Conservation (phyloP, 1,140 invertebrate genomes). For the Carposina sasakii region DNA sequence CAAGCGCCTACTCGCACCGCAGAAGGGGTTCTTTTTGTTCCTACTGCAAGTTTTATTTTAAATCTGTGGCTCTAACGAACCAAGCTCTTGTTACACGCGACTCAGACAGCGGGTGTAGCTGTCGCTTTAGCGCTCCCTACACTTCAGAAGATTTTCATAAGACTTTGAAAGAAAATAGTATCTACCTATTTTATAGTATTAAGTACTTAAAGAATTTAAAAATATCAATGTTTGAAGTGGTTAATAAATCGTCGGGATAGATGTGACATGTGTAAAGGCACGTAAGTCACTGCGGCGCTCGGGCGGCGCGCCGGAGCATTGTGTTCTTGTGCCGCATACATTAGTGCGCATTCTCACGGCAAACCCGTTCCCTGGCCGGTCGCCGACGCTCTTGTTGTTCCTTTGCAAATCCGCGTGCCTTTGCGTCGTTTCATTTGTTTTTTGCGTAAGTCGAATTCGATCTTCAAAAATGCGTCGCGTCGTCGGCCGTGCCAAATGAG, state of each 20-base stretch:
- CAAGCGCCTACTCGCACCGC: conserved; percentile 42
- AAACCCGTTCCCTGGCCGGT: conserved; percentile 41
- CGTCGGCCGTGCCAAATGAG: conserved; percentile 44
- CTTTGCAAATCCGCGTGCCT: conserved; percentile 50
- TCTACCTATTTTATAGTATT: too few relatives aligned
- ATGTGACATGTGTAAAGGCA: conserved; percentile 37
- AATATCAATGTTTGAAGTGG: background rate
- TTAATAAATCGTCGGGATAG: conserved; percentile 4
- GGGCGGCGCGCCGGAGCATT: conserved; percentile 31
- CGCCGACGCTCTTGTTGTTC: conserved; percentile 42
- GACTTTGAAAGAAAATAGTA: too few relatives aligned
- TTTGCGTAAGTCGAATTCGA: conserved; percentile 42
- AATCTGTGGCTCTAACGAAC: conserved; percentile 61
- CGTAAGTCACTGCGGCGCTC: conserved; percentile 36
- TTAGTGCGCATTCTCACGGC: conserved; percentile 52
- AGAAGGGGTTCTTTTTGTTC: conserved; percentile 54
- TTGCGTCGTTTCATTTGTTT: conserved; percentile 38
- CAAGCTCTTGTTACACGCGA: conserved; percentile 48
- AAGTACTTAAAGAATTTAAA: too few relatives aligned
- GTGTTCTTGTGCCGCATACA: conserved; percentile 44
- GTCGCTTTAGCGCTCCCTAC: conserved; percentile 16
- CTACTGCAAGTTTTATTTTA: conserved; percentile 59
- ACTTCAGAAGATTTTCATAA: background rate
- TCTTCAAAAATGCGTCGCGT: conserved; percentile 44
- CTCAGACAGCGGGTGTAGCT: conserved; percentile 31